These are phyloP conservation scores for Cyclophora albipunctata DNA, from an alignment of 2,888 invertebrate species.

Conservation along the genomic window DNA sequence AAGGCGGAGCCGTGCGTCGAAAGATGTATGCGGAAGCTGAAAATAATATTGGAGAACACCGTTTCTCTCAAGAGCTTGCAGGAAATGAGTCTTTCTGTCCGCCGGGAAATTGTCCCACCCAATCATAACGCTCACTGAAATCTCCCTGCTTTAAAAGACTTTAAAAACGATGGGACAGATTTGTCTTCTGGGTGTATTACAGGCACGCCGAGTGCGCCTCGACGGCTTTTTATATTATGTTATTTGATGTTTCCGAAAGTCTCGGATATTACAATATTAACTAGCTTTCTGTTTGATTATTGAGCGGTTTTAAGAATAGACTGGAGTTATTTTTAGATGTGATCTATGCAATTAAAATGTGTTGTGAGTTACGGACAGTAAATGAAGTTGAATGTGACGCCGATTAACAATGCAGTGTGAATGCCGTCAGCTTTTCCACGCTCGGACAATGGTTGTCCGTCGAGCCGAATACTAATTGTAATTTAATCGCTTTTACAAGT, in stretches of 20 bases:
- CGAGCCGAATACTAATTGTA: no score
- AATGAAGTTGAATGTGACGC: no score
- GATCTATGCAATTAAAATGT: no score
- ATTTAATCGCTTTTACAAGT: no score
- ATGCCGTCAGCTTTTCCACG: no score
- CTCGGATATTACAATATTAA: constrained; percentile 3
- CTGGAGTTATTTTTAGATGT: no score
- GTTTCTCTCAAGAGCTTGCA: constrained; percentile 48
- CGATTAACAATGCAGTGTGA: no score
- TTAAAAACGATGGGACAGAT: constrained; percentile 58
- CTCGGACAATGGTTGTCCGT: neutral
- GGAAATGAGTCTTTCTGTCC: constrained; percentile 71
- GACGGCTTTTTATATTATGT: constrained; percentile 27
- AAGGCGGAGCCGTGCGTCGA: constrained; percentile 49
- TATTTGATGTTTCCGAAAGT: constrained; percentile 16
- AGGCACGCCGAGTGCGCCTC: constrained; percentile 34
- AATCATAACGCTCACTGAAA: constrained; percentile 65
- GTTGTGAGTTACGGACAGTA: no score
- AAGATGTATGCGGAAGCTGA: constrained; percentile 62
- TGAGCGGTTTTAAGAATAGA: no score
- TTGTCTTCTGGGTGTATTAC: constrained; percentile 53
- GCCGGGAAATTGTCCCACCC: constrained; percentile 69
- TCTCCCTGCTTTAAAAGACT: constrained; percentile 57
- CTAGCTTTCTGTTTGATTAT: no score
- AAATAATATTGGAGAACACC: constrained; percentile 66